These are phyloP conservation scores for Laspeyria flexula DNA, from an alignment of 2,888 invertebrate species.

Conservation along the genomic window DNA sequence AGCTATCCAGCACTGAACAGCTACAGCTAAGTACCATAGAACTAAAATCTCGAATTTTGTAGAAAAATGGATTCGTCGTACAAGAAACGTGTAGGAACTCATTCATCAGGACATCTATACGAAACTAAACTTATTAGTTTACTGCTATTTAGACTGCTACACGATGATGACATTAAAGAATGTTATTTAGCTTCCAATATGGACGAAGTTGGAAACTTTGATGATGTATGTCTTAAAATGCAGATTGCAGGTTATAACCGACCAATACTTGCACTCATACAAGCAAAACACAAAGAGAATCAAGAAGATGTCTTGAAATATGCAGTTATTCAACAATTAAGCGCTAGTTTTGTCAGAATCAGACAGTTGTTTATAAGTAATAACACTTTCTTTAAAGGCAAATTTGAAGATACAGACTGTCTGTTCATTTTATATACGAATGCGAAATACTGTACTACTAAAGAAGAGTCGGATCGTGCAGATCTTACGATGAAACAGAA, in stretches of 20 bases:
- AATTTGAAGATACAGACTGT: conserved; percentile 20
- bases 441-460: conserved; percentile 2
- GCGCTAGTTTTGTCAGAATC: conserved; percentile 16
- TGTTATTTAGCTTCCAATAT: conserved; percentile 31
- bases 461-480: not conserved
- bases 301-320: not conserved
- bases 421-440: conserved; percentile 31
- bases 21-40: too few species aligned
- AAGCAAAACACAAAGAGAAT: conserved; percentile 30
- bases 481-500: not conserved
- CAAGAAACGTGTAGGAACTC: conserved; percentile 23
- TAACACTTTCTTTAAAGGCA: conserved; percentile 14
- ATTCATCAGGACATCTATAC: conserved; percentile 29
- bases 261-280: conserved; percentile 20
- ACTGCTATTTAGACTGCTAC: conserved; percentile 21
- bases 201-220: conserved; percentile 27
- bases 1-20: too few species aligned
- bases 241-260: conserved; percentile 9
- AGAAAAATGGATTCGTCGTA: not conserved
- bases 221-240: conserved; percentile 29
- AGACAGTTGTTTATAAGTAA: conserved; percentile 1
- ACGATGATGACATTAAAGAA: conserved; percentile 9
- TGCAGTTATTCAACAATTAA: conserved; percentile 7
- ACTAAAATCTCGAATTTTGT: too few species aligned
- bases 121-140: conserved; percentile 34